Percentiles rank a stretch among this genome's conserved stretches.
phyloP scores from a whole-genome alignment of 2,888 invertebrate species.

The Calameuta idolon region DNA sequence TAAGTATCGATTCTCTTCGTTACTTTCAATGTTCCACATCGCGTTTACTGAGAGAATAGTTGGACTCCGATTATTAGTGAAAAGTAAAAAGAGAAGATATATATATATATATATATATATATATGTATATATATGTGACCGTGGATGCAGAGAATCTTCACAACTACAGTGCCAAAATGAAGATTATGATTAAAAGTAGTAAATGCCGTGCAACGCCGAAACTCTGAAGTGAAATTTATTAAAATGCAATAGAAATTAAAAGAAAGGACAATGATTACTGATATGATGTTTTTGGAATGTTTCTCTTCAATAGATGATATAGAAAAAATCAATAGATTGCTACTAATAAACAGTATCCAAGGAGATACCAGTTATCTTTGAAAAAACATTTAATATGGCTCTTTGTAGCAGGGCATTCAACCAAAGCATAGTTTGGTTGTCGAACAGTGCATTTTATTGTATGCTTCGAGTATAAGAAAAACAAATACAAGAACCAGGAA shows the following conservation, averaged over 20 bases:
- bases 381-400: background rate
- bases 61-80: background rate
- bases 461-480: background rate
- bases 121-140: too few relatives aligned
- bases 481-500: background rate
- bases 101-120: too few relatives aligned
- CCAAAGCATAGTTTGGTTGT: background rate
- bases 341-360: background rate
- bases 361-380: background rate
- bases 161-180: background rate
- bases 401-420: background rate
- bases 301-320: background rate
- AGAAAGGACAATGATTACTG: background rate
- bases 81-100: background rate
- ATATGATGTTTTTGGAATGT: background rate
- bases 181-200: background rate
- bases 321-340: background rate
- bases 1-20: slow-evolving; percentile 25
- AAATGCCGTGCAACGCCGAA: background rate
- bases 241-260: background rate
- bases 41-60: background rate
- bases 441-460: background rate
- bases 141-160: background rate
- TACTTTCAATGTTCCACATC: slow-evolving; percentile 1
- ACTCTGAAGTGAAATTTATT: background rate